Evolutionary conservation across 2,888 invertebrate genomes (phyloP).

Genomic region (Euproctis similis): DNA sequence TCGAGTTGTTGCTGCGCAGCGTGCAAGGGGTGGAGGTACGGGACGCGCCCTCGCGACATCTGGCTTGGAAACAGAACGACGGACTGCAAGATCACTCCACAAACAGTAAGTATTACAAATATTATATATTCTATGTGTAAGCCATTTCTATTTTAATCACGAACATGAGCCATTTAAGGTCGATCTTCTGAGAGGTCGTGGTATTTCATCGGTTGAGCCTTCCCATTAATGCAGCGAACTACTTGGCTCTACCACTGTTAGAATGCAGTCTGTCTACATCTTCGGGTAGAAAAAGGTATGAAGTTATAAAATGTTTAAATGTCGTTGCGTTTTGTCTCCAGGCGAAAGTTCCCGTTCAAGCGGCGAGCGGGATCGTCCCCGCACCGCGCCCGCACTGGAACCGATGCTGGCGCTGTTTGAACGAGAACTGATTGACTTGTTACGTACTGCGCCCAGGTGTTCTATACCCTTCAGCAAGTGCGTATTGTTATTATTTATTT

Average conservation of each 20-base stretch:
- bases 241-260: too few relatives aligned
- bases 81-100: conserved; percentile 25
- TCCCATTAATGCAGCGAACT: too few relatives aligned
- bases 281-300: too few relatives aligned
- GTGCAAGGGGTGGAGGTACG: conserved; percentile 80
- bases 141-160: too few relatives aligned
- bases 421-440: conserved; percentile 89
- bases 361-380: conserved; percentile 56
- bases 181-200: too few relatives aligned
- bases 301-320: too few relatives aligned
- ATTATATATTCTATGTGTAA: too few relatives aligned
- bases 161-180: too few relatives aligned
- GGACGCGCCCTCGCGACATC: conserved; percentile 58
- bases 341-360: conserved; percentile 53
- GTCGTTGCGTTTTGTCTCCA: too few relatives aligned
- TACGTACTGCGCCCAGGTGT: conserved; percentile 87
- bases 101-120: conserved; percentile 49
- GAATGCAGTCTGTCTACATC: too few relatives aligned
- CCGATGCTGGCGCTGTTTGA: conserved; percentile 87
- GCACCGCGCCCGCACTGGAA: conserved; percentile 79
- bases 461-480: conserved; percentile 81
- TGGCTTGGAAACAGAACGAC: conserved; percentile 33
- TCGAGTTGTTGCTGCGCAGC: conserved; percentile 93
- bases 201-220: too few relatives aligned
- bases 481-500: conserved; percentile 27